Evolutionary conservation across 2,888 invertebrate genomes (phyloP).

Genomic region (Nematopogon swammerdamellus): DNA sequence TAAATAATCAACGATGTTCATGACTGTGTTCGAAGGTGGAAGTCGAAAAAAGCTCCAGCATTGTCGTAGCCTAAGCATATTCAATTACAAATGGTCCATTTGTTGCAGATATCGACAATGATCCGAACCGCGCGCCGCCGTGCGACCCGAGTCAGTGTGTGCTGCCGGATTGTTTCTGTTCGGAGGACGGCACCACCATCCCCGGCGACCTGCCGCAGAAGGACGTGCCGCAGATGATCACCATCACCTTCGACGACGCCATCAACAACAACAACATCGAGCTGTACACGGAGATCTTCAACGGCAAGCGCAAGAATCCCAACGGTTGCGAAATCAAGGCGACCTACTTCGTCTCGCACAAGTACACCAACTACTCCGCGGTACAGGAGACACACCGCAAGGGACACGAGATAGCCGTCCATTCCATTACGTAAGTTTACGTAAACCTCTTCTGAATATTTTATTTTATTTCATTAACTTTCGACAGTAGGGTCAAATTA

Average conservation of each 20-base stretch:
- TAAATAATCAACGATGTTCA: no score
- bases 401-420: slow-evolving; percentile 91
- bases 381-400: slow-evolving; percentile 87
- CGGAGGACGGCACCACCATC: slow-evolving; percentile 84
- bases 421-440: slow-evolving; percentile 83
- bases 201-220: slow-evolving; percentile 80
- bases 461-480: no score
- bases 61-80: no score
- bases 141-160: slow-evolving; percentile 85
- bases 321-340: slow-evolving; percentile 92
- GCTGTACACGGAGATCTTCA: slow-evolving; percentile 89
- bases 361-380: slow-evolving; percentile 92
- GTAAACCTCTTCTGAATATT: no score
- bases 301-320: slow-evolving; percentile 84
- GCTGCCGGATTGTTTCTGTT: slow-evolving; percentile 91
- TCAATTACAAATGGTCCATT: no score
- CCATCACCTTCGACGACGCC: slow-evolving; percentile 91
- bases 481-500: no score
- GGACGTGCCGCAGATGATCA: slow-evolving; percentile 92
- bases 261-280: slow-evolving; percentile 95
- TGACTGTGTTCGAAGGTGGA: no score
- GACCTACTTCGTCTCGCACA: slow-evolving; percentile 90
- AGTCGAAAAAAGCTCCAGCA: no score
- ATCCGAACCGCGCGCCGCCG: slow-evolving; percentile 88
- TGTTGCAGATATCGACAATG: slow-evolving; percentile 82